Conservation (phyloP, 2,888 invertebrate genomes). For the Sarcophaga variegata region DNA sequence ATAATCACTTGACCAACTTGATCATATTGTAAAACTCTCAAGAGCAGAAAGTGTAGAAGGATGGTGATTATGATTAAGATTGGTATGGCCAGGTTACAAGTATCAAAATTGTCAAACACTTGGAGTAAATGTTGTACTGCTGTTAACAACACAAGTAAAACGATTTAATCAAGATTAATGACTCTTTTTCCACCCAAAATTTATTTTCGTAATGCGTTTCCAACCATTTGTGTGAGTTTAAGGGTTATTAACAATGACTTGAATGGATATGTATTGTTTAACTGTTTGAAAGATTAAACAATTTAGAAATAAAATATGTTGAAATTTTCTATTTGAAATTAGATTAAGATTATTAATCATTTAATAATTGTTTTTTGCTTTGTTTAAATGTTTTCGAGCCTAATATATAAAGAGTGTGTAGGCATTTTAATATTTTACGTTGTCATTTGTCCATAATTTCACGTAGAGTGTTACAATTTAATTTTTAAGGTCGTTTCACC, state of each 20-base stretch:
- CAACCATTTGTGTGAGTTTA: background rate
- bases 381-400: too few relatives aligned
- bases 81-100: background rate
- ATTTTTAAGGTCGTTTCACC: too few relatives aligned
- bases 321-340: too few relatives aligned
- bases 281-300: background rate
- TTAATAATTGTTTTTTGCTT: too few relatives aligned
- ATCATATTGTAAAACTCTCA: background rate
- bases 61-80: background rate
- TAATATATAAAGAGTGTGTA: too few relatives aligned
- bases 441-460: too few relatives aligned
- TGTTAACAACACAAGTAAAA: background rate
- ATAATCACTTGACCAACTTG: too few relatives aligned
- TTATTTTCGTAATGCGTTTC: background rate
- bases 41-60: conserved; percentile 3
- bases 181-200: background rate
- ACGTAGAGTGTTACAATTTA: too few relatives aligned
- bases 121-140: background rate
- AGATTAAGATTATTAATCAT: too few relatives aligned
- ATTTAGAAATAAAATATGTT: background rate
- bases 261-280: background rate
- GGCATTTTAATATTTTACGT: too few relatives aligned
- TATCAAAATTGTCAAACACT: background rate
- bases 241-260: background rate
- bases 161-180: conserved; percentile 17